phyloP scores from a whole-genome alignment of 2,888 invertebrate genomes.

The Eledona agricola region DNA sequence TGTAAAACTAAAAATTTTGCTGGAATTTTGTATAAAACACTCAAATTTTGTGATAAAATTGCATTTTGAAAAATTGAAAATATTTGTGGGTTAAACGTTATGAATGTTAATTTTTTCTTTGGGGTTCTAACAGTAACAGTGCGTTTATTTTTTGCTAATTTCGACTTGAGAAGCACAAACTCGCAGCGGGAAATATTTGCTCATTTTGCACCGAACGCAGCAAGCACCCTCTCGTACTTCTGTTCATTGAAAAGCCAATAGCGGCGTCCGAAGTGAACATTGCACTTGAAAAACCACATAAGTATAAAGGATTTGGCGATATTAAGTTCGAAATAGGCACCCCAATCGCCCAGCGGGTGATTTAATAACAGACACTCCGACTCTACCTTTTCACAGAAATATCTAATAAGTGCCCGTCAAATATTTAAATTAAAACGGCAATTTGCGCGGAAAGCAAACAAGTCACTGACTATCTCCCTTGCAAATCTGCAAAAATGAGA shows the following conservation, averaged over 20 bases:
- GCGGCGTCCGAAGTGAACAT: constrained; percentile 37
- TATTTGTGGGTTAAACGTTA: no score
- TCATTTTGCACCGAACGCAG: neutral
- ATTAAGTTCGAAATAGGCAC: constrained; percentile 44
- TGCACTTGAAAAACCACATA: constrained; percentile 45
- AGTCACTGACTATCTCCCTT: neutral
- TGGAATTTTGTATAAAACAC: no score
- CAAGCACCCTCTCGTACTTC: constrained; percentile 28
- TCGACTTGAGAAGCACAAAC: constrained; percentile 1
- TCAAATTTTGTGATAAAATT: no score
- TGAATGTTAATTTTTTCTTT: no score
- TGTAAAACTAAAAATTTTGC: no score
- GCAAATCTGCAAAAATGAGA: constrained; percentile 10
- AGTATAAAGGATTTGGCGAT: constrained; percentile 45
- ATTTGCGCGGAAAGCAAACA: neutral
- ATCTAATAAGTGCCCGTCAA: constrained; percentile 5
- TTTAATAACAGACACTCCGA: constrained; percentile 30
- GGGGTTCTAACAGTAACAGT: no score
- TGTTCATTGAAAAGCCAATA: constrained; percentile 32
- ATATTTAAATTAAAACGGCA: neutral
- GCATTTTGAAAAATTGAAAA: no score
- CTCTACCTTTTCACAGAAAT: constrained; percentile 13
- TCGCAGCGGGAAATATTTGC: neutral
- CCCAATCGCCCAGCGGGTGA: constrained; percentile 30
- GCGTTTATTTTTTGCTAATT: no score